phyloP scores from a whole-genome alignment of 2,888 invertebrate genomes.

The Neoascia interrupta region DNA sequence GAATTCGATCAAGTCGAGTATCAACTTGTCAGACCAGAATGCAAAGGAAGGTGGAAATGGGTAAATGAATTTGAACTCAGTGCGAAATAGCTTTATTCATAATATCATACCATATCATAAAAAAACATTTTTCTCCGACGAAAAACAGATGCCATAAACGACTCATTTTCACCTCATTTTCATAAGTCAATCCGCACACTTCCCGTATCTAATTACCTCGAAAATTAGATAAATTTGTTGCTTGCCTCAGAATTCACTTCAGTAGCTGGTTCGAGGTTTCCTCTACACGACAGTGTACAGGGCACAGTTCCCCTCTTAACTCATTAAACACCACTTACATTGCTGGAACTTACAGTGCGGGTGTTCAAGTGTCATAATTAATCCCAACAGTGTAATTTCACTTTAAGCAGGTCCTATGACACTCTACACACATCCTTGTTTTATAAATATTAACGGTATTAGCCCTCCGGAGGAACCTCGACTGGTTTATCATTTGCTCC shows the following conservation, averaged over 20 bases:
- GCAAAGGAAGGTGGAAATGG: too few relatives aligned
- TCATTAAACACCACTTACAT: conserved; percentile 50
- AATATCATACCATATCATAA: too few relatives aligned
- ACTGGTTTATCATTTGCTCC: conserved; percentile 39
- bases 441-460: conserved; percentile 47
- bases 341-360: conserved; percentile 19
- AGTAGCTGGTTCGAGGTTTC: neutral
- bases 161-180: neutral
- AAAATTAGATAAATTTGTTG: conserved; percentile 26
- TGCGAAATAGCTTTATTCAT: too few relatives aligned
- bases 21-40: too few relatives aligned
- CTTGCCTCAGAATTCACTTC: conserved; percentile 14
- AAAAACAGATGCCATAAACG: too few relatives aligned
- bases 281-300: neutral
- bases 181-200: conserved; percentile 3
- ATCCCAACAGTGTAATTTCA: conserved; percentile 41
- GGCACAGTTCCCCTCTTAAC: conserved; percentile 3
- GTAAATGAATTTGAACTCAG: too few relatives aligned
- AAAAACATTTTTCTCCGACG: too few relatives aligned
- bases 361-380: conserved; percentile 62
- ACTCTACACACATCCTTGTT: conserved; percentile 17
- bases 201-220: conserved; percentile 20
- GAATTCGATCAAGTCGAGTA: too few relatives aligned
- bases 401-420: conserved; percentile 23
- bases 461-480: conserved; percentile 39